Evolutionary conservation across 2,113 vertebrate species (phyloP).

Genomic region (human): GRCh38 chr16:15213501-15214000

Average conservation of each 20-base stretch:
- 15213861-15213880: slow-evolving; percentile 58
- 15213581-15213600: neutral
- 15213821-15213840: slow-evolving; percentile 42
- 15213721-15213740: neutral
- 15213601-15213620: neutral
- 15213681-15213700: neutral
- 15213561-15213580: neutral
- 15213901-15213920: slow-evolving; percentile 30
- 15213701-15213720: slow-evolving; percentile 10
- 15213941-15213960: neutral
- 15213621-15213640: neutral
- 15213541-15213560: neutral
- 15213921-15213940: neutral
- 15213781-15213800: neutral
- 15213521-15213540: neutral
- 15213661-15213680: neutral
- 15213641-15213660: neutral
- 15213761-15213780: slow-evolving; percentile 21
- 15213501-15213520: neutral
- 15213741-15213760: neutral
- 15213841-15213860: slow-evolving; percentile 25
- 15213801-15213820: slow-evolving; percentile 21
- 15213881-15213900: slow-evolving; percentile 41
- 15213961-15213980: neutral
- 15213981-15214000: neutral